These are phyloP conservation scores for Sminthopsis crassicaudata DNA, from an alignment of 2,113 vertebrate genomes.

Conservation along the genomic window DNA sequence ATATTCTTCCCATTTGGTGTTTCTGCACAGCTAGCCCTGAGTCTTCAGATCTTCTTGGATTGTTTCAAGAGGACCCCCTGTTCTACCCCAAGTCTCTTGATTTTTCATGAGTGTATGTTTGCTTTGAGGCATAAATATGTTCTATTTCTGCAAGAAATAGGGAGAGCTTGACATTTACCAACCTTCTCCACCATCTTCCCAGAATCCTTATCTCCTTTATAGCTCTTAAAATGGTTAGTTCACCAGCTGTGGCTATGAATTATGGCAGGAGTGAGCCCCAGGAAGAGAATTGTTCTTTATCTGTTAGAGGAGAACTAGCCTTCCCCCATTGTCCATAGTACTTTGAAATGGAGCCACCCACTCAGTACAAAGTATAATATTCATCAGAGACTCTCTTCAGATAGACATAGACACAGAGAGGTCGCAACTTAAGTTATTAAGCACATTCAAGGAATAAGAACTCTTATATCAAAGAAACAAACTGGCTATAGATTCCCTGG, in stretches of 20 bases:
- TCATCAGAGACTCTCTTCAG: not conserved
- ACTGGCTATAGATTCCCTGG: not conserved
- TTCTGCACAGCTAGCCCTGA: no score
- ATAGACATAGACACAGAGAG: not conserved
- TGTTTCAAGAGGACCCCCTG: no score
- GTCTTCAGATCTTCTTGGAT: no score
- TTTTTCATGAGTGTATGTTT: no score
- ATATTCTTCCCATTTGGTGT: no score
- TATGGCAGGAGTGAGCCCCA: not conserved
- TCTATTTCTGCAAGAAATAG: no score
- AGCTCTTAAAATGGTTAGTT: not conserved
- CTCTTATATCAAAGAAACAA: not conserved
- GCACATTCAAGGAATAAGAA: not conserved
- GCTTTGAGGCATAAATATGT: no score
- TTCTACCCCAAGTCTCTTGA: no score
- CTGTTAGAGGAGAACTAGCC: not conserved
- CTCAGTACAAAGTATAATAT: not conserved
- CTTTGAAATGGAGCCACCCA: not conserved
- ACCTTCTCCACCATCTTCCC: no score
- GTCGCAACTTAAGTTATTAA: not conserved
- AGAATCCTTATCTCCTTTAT: no score
- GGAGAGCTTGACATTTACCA: no score
- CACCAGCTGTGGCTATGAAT: not conserved
- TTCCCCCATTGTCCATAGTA: not conserved
- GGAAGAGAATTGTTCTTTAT: not conserved